Evolutionary conservation across 2,888 invertebrate genomes (phyloP).

Genomic region (Drosophila bunnanda): DNA sequence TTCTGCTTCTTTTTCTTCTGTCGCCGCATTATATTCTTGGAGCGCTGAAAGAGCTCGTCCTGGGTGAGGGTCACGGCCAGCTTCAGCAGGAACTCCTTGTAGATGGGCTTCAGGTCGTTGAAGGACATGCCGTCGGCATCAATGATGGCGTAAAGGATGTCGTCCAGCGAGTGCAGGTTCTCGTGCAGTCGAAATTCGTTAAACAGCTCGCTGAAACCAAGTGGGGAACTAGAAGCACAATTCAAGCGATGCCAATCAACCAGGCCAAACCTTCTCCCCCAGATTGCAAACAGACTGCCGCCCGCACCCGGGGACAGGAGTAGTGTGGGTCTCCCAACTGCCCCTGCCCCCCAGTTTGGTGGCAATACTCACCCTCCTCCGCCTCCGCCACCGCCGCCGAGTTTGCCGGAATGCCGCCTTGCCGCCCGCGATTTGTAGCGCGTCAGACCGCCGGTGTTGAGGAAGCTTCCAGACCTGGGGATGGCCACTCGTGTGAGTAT

Average conservation of each 20-base stretch:
- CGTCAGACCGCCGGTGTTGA: conserved; percentile 91
- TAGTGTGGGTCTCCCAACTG: not conserved
- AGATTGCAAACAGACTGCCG: conserved; percentile 58
- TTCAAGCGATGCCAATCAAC: conserved; percentile 80
- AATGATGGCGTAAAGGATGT: conserved; percentile 94
- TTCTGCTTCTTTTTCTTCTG: conserved; percentile 90
- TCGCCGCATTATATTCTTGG: conserved; percentile 94
- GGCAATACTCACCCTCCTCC: conserved; percentile 78
- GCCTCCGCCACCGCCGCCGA: conserved; percentile 84
- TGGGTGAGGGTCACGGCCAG: conserved; percentile 95
- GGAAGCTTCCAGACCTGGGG: conserved; percentile 93
- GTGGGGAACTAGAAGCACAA: conserved; percentile 88
- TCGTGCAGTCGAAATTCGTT: conserved; percentile 95
- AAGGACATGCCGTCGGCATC: conserved; percentile 97
- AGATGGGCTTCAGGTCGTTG: conserved; percentile 95
- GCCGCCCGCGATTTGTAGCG: conserved; percentile 88
- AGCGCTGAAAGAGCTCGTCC: conserved; percentile 95
- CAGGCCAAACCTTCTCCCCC: conserved; percentile 79
- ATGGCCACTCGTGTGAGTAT: conserved; percentile 94
- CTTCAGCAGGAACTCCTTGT: conserved; percentile 94
- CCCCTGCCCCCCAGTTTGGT: conserved; percentile 59
- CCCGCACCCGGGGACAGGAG: conserved; percentile 40
- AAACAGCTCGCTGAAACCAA: conserved; percentile 94
- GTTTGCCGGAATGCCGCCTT: conserved; percentile 82
- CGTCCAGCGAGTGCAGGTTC: conserved; percentile 94